Base-by-base conservation (phyloP, 2,888 invertebrate genomes). In the Phlogophora meticulosa region DNA sequence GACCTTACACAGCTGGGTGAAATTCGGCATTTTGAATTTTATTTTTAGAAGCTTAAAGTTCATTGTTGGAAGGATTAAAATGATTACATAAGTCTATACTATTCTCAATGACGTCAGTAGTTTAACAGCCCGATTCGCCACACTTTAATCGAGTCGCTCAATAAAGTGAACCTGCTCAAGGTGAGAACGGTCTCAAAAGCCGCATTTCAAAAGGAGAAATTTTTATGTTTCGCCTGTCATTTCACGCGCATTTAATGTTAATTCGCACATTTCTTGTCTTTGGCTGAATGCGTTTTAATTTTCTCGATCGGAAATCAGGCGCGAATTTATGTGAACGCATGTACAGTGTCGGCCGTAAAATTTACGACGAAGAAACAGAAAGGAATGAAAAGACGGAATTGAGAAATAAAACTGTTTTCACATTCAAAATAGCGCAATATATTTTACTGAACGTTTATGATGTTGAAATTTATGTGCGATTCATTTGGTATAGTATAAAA, bases 161-260 rank as follows among this genome's bases (percentile, higher is more conserved):
- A 92, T 92, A 91, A 89, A 91, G 72, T 83, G 90, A 89, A 85
- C 87, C 83, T 87, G 85, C 86, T 88, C 91, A 92, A 93, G 93
- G 92, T 91, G 91, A 91, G 90, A 91, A 91, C 87, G 87, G 85
- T 81, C 90, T 93, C 90, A 90, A 92, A 92, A 90, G 88, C 84
- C 87, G 86, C 85, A 86, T 87, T 89, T 89, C 87, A 87, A 86
- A 88, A 87, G 88, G 88, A 90, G 92, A 92, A 91, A 90, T 91
- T 93, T 93, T 94, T 92, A 94, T 92, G 89, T 91, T 84, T 79
- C 90, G 87, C 80, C 87, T 89, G 92, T 94, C 92, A 94, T 95
- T 95, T 95, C 94, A 95, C 93, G 95, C 91, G 83, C 88, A 85
- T 93, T 94, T 92, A 92, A 87, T 89, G 87, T 92, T 93, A 91